These are phyloP conservation scores for Myocastor coypus DNA, from an alignment of 2,113 vertebrate genomes.

Conservation along the genomic window DNA sequence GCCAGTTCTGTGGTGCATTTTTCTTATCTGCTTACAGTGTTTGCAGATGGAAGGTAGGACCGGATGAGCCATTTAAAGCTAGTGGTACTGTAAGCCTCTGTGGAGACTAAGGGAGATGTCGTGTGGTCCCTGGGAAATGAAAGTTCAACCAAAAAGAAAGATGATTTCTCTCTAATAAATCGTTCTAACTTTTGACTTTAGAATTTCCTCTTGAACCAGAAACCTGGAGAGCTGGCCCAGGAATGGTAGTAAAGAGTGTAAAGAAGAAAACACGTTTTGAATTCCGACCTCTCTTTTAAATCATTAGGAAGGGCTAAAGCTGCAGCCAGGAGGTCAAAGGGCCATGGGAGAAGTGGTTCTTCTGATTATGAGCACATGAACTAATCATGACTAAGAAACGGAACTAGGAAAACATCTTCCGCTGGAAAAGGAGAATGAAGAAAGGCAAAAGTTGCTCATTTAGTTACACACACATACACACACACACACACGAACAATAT, in stretches of 20 bases:
- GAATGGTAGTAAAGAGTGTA: not conserved
- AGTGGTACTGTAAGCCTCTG: not conserved
- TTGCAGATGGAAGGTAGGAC: not conserved
- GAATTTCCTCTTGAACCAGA: constrained; percentile 33
- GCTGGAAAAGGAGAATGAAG: constrained; percentile 46
- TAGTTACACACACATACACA: not conserved
- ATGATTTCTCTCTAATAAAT: constrained; percentile 33
- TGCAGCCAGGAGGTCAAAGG: constrained; percentile 44
- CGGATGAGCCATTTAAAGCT: not conserved
- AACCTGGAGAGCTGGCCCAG: not conserved
- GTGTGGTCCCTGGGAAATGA: not conserved
- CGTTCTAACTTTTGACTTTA: constrained; percentile 29
- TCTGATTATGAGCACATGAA: constrained; percentile 70
- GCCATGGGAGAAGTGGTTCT: not conserved
- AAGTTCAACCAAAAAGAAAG: constrained; percentile 7
- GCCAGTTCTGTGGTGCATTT: not conserved
- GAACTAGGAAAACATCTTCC: constrained; percentile 64
- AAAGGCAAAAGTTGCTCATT: constrained; percentile 47
- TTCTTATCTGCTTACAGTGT: not conserved
- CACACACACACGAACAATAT: not conserved
- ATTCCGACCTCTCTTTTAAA: constrained; percentile 59
- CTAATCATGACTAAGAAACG: constrained; percentile 62
- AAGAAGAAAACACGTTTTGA: constrained; percentile 42
- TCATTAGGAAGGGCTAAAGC: not conserved
- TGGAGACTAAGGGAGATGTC: not conserved